Conservation (phyloP, 2,888 invertebrate genomes). For the Steinernema carpocapsae region DNA sequence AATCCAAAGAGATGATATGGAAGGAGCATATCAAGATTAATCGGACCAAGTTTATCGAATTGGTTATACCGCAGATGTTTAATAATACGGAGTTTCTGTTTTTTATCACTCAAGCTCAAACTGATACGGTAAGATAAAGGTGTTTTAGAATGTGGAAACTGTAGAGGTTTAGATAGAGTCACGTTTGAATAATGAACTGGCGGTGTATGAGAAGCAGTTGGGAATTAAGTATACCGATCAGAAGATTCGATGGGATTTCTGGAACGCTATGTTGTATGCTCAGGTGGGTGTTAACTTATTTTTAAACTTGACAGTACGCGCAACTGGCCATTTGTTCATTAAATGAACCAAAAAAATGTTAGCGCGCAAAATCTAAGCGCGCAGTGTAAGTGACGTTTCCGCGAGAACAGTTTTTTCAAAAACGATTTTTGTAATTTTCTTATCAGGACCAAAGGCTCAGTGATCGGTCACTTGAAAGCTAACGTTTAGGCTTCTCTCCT, state of each 20-base stretch:
- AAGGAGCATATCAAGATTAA: constrained; percentile 44
- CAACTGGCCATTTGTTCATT: too few species aligned
- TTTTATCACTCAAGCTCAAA: constrained; percentile 57
- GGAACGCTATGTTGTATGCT: constrained; percentile 68
- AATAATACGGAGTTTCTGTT: constrained; percentile 64
- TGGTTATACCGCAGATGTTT: constrained; percentile 58
- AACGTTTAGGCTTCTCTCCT: too few species aligned
- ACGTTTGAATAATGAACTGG: constrained; percentile 43
- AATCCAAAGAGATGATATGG: constrained; percentile 51
- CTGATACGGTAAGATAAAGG: constrained; percentile 44
- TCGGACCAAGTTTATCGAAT: constrained; percentile 52
- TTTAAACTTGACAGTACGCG: neutral
- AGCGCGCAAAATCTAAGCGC: too few species aligned
- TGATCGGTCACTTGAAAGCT: too few species aligned
- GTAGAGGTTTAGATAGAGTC: constrained; percentile 49
- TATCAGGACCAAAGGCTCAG: too few species aligned
- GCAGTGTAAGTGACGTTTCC: too few species aligned
- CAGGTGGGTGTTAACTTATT: too few species aligned
- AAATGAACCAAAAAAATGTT: too few species aligned
- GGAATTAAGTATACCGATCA: constrained; percentile 63
- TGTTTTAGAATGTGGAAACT: neutral
- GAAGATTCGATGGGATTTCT: constrained; percentile 66
- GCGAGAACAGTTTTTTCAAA: too few species aligned
- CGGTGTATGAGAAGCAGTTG: constrained; percentile 56
- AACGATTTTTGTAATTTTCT: too few species aligned